Evolutionary conservation across 2,888 invertebrate species (phyloP).

Genomic region (Carpatolechia fugitivella): DNA sequence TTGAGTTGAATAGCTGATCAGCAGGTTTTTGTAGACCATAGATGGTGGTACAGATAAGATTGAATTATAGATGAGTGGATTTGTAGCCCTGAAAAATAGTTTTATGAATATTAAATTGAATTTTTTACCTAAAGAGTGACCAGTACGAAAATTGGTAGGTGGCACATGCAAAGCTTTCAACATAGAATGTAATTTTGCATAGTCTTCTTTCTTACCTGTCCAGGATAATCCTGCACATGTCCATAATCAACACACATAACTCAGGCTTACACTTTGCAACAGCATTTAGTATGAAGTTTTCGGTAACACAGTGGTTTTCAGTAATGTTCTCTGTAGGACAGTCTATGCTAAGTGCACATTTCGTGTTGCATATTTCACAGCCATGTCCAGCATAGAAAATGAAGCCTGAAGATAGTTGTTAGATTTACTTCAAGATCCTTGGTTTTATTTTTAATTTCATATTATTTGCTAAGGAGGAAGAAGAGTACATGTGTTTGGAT

Average conservation of each 20-base stretch:
- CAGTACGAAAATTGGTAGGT: too few species aligned
- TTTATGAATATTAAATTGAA: too few species aligned
- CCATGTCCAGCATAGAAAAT: conserved; percentile 80
- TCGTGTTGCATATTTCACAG: conserved; percentile 69
- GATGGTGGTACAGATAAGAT: conserved; percentile 55
- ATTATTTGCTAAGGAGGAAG: too few species aligned
- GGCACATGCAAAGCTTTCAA: too few species aligned
- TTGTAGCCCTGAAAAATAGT: conserved; percentile 42
- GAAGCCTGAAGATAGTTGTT: conserved; percentile 58
- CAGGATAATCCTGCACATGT: conserved; percentile 76
- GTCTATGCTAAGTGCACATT: conserved; percentile 71
- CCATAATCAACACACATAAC: conserved; percentile 71
- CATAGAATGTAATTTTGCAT: too few species aligned
- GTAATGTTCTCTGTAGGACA: conserved; percentile 62
- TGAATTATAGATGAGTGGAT: conserved; percentile 48
- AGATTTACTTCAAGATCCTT: too few species aligned
- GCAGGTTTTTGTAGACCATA: conserved; percentile 58
- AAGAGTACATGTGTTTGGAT: too few species aligned
- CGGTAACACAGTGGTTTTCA: conserved; percentile 62
- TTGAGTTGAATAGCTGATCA: conserved; percentile 61
- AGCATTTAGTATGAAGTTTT: conserved; percentile 65
- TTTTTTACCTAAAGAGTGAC: too few species aligned
- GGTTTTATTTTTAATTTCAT: too few species aligned
- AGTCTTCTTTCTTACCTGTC: conserved; percentile 61
- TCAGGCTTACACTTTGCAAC: conserved; percentile 64